Percentiles rank a stretch among this genome's conserved stretches.
phyloP scores from a whole-genome alignment of 1,140 invertebrate species.

The Papilio glaucus region DNA sequence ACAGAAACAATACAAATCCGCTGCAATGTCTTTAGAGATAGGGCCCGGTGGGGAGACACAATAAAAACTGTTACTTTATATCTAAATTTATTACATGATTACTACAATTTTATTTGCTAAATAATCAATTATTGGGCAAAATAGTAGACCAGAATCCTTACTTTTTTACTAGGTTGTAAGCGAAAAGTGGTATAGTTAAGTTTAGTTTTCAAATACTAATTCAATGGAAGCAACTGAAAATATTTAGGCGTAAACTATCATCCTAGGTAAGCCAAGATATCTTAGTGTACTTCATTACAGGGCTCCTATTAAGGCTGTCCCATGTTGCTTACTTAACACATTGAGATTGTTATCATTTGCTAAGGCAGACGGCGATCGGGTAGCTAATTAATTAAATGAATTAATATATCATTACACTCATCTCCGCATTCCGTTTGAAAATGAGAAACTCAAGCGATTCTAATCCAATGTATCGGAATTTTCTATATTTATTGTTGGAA shows the following conservation, averaged over 20 bases:
- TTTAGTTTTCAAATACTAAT: background rate
- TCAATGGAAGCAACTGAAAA: background rate
- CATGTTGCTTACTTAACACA: slow-evolving; percentile 29
- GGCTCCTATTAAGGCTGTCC: slow-evolving; percentile 28
- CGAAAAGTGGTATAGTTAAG: too few relatives aligned
- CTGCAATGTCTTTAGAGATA: too few relatives aligned
- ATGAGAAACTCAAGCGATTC: slow-evolving; percentile 19
- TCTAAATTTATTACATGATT: too few relatives aligned
- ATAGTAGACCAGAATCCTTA: too few relatives aligned
- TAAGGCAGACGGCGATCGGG: slow-evolving; percentile 20
- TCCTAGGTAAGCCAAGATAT: background rate
- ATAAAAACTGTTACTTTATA: too few relatives aligned
- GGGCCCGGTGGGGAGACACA: too few relatives aligned
- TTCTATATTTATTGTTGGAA: background rate
- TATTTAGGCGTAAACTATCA: slow-evolving; percentile 8
- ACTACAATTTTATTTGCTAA: too few relatives aligned
- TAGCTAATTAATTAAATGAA: slow-evolving; percentile 36
- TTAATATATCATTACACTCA: slow-evolving; percentile 33
- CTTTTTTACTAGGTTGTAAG: too few relatives aligned
- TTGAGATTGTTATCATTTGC: slow-evolving; percentile 29
- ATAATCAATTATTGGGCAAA: too few relatives aligned
- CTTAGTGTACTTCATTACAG: slow-evolving; percentile 25
- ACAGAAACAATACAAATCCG: too few relatives aligned
- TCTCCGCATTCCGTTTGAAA: slow-evolving; percentile 12
- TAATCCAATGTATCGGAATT: slow-evolving; percentile 8